Evolutionary conservation across 2,888 invertebrate genomes (phyloP).

Genomic region (Emmelina monodactyla): DNA sequence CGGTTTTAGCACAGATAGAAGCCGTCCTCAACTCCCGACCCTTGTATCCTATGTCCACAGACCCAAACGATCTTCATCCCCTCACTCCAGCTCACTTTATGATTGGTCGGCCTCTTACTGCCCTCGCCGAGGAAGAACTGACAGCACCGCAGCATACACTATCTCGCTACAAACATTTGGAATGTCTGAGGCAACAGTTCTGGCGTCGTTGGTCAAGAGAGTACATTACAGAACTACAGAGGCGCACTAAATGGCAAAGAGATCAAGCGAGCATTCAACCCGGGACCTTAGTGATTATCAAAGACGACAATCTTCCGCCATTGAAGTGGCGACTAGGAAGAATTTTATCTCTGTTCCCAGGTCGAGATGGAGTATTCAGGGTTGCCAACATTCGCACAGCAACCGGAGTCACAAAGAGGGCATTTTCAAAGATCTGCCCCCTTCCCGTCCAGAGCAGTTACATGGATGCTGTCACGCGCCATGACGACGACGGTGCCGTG

Average conservation of each 20-base stretch:
- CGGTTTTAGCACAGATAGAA: constrained; percentile 12
- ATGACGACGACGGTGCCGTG: no score
- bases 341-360: constrained; percentile 7
- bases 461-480: no score
- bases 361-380: constrained; percentile 6
- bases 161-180: no score
- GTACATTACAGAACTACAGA: constrained; percentile 18
- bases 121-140: no score
- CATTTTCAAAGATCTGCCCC: constrained; percentile 6
- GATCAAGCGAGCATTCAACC: constrained; percentile 7
- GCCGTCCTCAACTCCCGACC: constrained; percentile 14
- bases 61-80: constrained; percentile 11
- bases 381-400: constrained; percentile 8
- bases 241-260: constrained; percentile 19
- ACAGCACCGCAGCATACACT: no score
- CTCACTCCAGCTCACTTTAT: constrained; percentile 15
- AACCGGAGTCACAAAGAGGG: constrained; percentile 5
- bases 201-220: constrained; percentile 17
- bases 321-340: constrained; percentile 10
- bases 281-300: constrained; percentile 12
- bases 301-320: constrained; percentile 12
- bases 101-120: constrained; percentile 10
- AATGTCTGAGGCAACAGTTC: constrained; percentile 15
- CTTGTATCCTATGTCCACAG: constrained; percentile 6
- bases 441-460: no score